Evolutionary conservation across 2,797 vertebrate species (phyloP).

Genomic region (Coranthus polyacanthus): DNA sequence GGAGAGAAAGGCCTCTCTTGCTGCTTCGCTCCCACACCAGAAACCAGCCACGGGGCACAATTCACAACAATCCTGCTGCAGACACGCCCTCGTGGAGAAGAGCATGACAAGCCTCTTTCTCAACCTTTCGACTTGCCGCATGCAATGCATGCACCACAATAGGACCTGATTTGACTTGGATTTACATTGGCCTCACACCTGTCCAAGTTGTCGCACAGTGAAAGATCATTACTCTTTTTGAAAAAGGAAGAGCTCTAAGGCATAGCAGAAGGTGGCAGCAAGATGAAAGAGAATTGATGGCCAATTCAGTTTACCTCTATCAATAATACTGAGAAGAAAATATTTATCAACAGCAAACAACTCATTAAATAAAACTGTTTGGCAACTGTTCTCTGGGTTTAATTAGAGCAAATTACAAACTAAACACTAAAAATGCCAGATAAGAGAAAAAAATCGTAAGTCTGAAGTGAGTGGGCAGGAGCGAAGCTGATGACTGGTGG

Average conservation of each 20-base stretch:
- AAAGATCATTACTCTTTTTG: slow-evolving; percentile 78
- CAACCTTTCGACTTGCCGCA: slow-evolving; percentile 44
- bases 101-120: slow-evolving; percentile 64
- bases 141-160: slow-evolving; percentile 57
- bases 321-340: slow-evolving; percentile 43
- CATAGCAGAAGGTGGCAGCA: slow-evolving; percentile 39
- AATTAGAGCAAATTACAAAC: slow-evolving; percentile 31
- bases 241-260: slow-evolving; percentile 66
- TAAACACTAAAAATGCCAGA: slow-evolving; percentile 13
- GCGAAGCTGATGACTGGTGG: not conserved
- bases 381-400: slow-evolving; percentile 33
- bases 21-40: slow-evolving; percentile 42
- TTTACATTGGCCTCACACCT: slow-evolving; percentile 72
- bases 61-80: slow-evolving; percentile 60
- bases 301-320: slow-evolving; percentile 41
- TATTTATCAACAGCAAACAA: slow-evolving; percentile 44
- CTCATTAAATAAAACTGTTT: slow-evolving; percentile 45
- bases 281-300: slow-evolving; percentile 50
- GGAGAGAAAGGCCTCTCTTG: slow-evolving; percentile 52
- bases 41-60: slow-evolving; percentile 69
- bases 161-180: slow-evolving; percentile 69
- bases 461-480: slow-evolving; percentile 4
- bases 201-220: slow-evolving; percentile 60
- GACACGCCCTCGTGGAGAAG: slow-evolving; percentile 56
- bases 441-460: slow-evolving; percentile 17